phyloP scores from a whole-genome alignment of 1,140 invertebrate species.

The Cardiocondyla obscurior region DNA sequence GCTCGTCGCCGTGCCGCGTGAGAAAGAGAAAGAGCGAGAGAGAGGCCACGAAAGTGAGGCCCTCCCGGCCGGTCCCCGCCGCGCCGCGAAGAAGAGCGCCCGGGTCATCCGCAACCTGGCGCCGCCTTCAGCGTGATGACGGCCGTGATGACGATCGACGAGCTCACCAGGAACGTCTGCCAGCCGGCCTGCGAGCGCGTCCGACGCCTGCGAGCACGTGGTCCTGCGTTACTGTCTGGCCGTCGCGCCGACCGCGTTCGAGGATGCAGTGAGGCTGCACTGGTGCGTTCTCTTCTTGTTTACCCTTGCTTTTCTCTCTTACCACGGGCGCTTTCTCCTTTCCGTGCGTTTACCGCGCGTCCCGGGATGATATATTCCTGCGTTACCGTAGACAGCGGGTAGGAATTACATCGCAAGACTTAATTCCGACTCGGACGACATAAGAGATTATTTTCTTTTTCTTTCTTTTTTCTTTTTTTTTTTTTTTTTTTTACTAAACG shows the following conservation, averaged over 20 bases:
- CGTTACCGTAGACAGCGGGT: too few species aligned
- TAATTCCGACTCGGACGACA: too few species aligned
- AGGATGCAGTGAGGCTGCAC: constrained; percentile 10
- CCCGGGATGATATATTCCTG: too few species aligned
- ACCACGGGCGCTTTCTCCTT: neutral
- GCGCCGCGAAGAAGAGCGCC: constrained; percentile 12
- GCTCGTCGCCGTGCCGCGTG: constrained; percentile 52
- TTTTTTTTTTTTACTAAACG: constrained; percentile 7
- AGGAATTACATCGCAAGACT: too few species aligned
- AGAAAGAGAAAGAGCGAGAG: neutral
- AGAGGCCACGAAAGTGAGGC: constrained; percentile 23
- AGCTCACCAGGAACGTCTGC: constrained; percentile 21
- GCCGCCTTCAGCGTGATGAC: constrained; percentile 60
- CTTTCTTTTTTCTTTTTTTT: too few species aligned
- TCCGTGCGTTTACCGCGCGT: too few species aligned
- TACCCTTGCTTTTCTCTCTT: neutral
- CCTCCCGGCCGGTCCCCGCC: constrained; percentile 34
- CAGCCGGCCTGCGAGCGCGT: neutral
- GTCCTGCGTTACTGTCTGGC: constrained; percentile 8
- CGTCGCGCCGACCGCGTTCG: neutral
- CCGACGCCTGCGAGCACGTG: constrained; percentile 54
- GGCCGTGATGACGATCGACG: constrained; percentile 57
- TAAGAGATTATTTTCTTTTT: too few species aligned
- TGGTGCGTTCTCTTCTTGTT: constrained; percentile 58
- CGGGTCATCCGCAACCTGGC: constrained; percentile 42